Percentiles rank a stretch among this genome's conserved stretches.
Conservation (phyloP, 2,113 vertebrate species). For the Pseudorasbora parva region DNA sequence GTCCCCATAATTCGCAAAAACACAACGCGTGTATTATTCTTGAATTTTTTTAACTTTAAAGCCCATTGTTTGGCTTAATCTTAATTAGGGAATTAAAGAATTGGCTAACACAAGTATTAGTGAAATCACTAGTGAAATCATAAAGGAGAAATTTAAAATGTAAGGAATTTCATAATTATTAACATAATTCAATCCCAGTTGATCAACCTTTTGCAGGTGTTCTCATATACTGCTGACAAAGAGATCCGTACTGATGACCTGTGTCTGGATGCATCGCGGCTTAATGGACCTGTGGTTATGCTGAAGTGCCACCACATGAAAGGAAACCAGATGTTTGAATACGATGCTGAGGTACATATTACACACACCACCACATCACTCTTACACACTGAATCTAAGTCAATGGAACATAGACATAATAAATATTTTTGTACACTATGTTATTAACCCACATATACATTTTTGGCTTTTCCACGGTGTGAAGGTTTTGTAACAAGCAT, state of each 20-base stretch:
- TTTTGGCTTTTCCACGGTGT: not conserved
- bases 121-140: too few species aligned
- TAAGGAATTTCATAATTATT: not conserved
- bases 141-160: not conserved
- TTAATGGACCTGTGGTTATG: conserved; percentile 94
- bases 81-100: not conserved
- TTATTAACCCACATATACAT: too few species aligned
- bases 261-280: conserved; percentile 94
- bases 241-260: conserved; percentile 97
- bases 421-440: too few species aligned
- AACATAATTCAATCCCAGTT: conserved; percentile 30
- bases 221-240: conserved; percentile 96
- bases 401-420: not conserved
- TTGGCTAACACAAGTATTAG: not conserved
- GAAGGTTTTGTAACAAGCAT: not conserved
- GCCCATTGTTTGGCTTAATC: not conserved
- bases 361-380: not conserved
- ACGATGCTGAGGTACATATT: conserved; percentile 90
- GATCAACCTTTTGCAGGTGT: conserved; percentile 81
- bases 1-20: too few species aligned
- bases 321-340: conserved; percentile 98
- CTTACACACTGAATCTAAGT: not conserved
- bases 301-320: conserved; percentile 99
- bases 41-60: not conserved
- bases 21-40: too few species aligned